Percentiles rank a stretch among this genome's conserved stretches.
Conservation (phyloP, 2,888 invertebrate species). For the Taenaris catops region DNA sequence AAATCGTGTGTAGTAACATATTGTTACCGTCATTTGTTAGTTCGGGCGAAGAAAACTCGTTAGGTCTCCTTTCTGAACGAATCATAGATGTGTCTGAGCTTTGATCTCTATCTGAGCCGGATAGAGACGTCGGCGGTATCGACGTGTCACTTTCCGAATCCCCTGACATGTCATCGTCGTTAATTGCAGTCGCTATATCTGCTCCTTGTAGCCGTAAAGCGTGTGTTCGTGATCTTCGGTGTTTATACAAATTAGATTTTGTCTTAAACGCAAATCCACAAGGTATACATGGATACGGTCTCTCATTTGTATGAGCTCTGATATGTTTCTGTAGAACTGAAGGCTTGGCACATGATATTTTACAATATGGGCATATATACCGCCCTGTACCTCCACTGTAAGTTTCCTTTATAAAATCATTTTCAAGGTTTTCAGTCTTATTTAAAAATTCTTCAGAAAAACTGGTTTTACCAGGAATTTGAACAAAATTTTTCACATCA, state of each 20-base stretch:
- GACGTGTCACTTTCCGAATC: slow-evolving; percentile 81
- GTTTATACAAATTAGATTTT: slow-evolving; percentile 95
- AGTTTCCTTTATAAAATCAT: slow-evolving; percentile 70
- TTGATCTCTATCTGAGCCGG: slow-evolving; percentile 39
- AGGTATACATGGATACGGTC: slow-evolving; percentile 93
- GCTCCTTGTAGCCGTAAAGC: slow-evolving; percentile 83
- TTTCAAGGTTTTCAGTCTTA: slow-evolving; percentile 77
- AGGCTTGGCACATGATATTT: slow-evolving; percentile 93
- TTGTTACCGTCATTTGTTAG: slow-evolving; percentile 45
- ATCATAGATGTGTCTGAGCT: slow-evolving; percentile 61
- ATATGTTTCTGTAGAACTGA: slow-evolving; percentile 97
- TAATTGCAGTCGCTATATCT: slow-evolving; percentile 68
- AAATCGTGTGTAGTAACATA: slow-evolving; percentile 35
- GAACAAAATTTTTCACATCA: slow-evolving; percentile 71
- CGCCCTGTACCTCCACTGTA: slow-evolving; percentile 80
- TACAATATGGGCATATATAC: slow-evolving; percentile 93
- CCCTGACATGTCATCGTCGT: slow-evolving; percentile 79
- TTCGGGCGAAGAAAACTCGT: slow-evolving; percentile 65
- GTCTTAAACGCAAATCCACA: slow-evolving; percentile 97
- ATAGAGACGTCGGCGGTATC: slow-evolving; percentile 57
- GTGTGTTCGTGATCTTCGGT: slow-evolving; percentile 88
- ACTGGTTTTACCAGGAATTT: slow-evolving; percentile 76
- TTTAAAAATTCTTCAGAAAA: slow-evolving; percentile 74
- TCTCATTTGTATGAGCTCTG: slow-evolving; percentile 94
- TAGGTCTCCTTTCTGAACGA: slow-evolving; percentile 54